Base-by-base conservation (phyloP, 2,797 vertebrate species). In the Margarornis squamiger region DNA sequence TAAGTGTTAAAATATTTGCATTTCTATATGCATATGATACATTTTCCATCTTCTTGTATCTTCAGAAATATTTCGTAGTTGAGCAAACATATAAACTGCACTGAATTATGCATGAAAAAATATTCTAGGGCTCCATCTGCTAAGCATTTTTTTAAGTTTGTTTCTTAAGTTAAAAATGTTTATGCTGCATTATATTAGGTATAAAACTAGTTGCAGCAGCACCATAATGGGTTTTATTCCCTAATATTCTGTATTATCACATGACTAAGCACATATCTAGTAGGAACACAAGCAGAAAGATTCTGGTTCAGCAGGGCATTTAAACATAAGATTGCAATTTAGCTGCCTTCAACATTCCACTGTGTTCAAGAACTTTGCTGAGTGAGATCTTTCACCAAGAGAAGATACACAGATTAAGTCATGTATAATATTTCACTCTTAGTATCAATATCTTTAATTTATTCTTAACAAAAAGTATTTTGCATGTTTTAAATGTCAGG, bases 81-180 rank as follows among this genome's bases (percentile, higher is more conserved):
- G 26, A 75, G 16, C 54, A 87, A 80, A 80, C 30, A 66, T 65
- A 75, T 66, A 86, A 86, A 67, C 39, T 80, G 24, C 36, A 71
- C 75, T 81, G 85, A 91, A 71, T 88, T 72, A 39, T 70, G 79
- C 72, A 43, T 91, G 75, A 79, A 80, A 95, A 74, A 70, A 23
- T 92, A 91, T 88, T 88, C 90, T 65, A 49, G 15, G 12, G 6
- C 24, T 72, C 80, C 58, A 59, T 71, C 30, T 84, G 68, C 67
- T 61, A 84, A 49, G 29, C 14, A 23, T 46, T 72, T 89, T 75
- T 88, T 63, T 19, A 20, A 68, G 26, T n/a, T 67, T 73, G 7
- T 86, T 86, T 68, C 58, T 81, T 55, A 92, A 59, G 49, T 77
- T 79, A 54, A 92, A 95, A 92, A 86, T 72, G 20, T 95, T 95